Base-by-base conservation (phyloP, 2,113 vertebrate species). In the Gymnobelideus leadbeateri region DNA sequence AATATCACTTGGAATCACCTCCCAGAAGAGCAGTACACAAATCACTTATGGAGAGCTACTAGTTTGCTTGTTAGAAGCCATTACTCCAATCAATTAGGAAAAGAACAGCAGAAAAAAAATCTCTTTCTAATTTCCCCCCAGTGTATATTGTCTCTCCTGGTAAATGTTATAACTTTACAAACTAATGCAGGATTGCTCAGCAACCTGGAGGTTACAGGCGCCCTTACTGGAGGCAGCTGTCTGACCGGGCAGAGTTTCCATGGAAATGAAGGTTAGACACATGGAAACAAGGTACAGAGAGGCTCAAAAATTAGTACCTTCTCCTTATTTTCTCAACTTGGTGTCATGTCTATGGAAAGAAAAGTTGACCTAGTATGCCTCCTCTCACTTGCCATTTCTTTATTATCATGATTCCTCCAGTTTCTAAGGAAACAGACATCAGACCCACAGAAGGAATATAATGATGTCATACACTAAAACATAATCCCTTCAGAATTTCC, bases 401-500 rank as follows among this genome's bases (percentile, higher is more conserved):
- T 93, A 89, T 92, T 23, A 23, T 92, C 91, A 90, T 77, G 16
- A 96, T 43, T 96, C 51, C 24, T 84, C 84, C 92, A 53, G 95
- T 96, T 97, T 93, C 96, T 92, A 92, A 94, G 89, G 96, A 96
- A 98, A 97, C 96, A 84, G 93, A 89, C 84, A 94, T 54, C 31
- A 94, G 94, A 61, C 94, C 96, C 91, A 93, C 8, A 93, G 94
- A 96, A 96, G 61, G 93, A 95, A 96, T 77, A 84, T 43, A 84
- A 84, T 84, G 68, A 84, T 95, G 96, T 96, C 23, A 50, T 92
- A 96, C 93, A 94, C 89, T 94, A 91, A 2, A 25, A 96, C 43
- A 43, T 68, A 93, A 94, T 92, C 91, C 84, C 95, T 84, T 97
- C 96, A 97, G 77, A 96, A 95, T 98, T 98, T 97, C 97, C 98